These are phyloP conservation scores for Cydia fagiglandana DNA, from an alignment of 1,140 invertebrate species.

Conservation along the genomic window DNA sequence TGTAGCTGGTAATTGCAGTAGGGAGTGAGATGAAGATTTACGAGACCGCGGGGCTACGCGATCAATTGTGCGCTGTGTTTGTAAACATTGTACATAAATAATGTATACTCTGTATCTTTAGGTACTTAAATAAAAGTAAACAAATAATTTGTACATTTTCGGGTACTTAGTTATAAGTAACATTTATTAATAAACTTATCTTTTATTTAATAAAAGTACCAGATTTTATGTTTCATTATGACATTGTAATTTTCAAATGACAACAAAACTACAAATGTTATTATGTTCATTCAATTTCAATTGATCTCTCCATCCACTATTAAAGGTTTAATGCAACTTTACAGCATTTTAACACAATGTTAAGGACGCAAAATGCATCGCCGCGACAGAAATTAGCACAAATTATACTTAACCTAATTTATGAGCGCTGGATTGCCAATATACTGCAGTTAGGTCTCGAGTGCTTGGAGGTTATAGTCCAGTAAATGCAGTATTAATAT, in stretches of 20 bases:
- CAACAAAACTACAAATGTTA: too few relatives aligned
- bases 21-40: constrained; percentile 7
- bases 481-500: background rate
- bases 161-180: too few relatives aligned
- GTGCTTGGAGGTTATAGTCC: background rate
- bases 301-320: background rate
- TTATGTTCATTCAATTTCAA: background rate
- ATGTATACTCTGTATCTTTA: too few relatives aligned
- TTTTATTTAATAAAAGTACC: too few relatives aligned
- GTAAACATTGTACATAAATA: constrained; percentile 1
- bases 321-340: background rate
- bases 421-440: background rate
- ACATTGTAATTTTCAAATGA: too few relatives aligned
- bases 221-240: too few relatives aligned
- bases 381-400: background rate
- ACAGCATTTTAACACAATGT: background rate
- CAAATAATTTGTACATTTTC: too few relatives aligned
- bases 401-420: background rate
- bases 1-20: background rate
- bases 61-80: background rate
- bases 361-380: background rate
- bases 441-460: background rate
- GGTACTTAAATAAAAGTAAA: too few relatives aligned
- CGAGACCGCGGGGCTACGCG: background rate
- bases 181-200: too few relatives aligned